Percentiles rank a stretch among this genome's conserved stretches.
Evolutionary conservation across 2,113 vertebrate species (phyloP).

Genomic region (Aphyosemion australe): DNA sequence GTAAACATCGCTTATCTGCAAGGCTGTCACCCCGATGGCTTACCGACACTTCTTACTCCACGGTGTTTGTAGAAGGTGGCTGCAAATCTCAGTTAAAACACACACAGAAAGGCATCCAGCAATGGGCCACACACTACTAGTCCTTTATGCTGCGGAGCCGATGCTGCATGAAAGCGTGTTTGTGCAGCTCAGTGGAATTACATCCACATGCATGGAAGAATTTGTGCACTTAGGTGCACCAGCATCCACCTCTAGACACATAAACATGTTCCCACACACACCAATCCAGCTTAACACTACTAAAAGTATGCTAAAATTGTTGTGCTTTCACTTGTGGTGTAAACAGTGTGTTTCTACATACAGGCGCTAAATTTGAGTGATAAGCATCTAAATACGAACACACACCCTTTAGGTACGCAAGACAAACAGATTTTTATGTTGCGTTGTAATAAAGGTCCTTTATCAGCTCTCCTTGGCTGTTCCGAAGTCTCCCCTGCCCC

Average conservation of each 20-base stretch:
- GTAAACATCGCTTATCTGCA: slow-evolving; percentile 1
- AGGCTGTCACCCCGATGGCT: not conserved
- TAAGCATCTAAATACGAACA: slow-evolving; percentile 37
- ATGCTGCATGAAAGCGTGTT: slow-evolving; percentile 25
- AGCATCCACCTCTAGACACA: slow-evolving; percentile 32
- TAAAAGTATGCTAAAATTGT: slow-evolving; percentile 41
- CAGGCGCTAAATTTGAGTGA: slow-evolving; percentile 1
- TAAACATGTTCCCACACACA: slow-evolving; percentile 29
- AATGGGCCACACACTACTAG: slow-evolving; percentile 1
- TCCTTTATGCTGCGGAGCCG: slow-evolving; percentile 9
- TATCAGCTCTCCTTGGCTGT: slow-evolving; percentile 71
- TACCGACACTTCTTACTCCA: slow-evolving; percentile 8
- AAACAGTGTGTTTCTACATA: slow-evolving; percentile 31
- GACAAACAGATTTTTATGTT: slow-evolving; percentile 65
- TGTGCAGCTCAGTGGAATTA: slow-evolving; percentile 13
- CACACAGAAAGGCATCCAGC: not conserved
- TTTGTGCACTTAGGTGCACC: slow-evolving; percentile 9
- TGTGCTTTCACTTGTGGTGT: slow-evolving; percentile 29
- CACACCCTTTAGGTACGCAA: slow-evolving; percentile 46
- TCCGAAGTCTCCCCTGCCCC: slow-evolving; percentile 65
- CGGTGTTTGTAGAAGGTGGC: not conserved
- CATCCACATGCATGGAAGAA: slow-evolving; percentile 15
- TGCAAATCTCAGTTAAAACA: slow-evolving; percentile 16
- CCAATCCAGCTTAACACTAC: slow-evolving; percentile 16
- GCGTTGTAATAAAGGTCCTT: slow-evolving; percentile 74